Percentiles rank a stretch among this genome's conserved stretches.
These are phyloP conservation scores for Tiliacea aurago DNA, from an alignment of 2,888 invertebrate genomes.

Conservation along the genomic window DNA sequence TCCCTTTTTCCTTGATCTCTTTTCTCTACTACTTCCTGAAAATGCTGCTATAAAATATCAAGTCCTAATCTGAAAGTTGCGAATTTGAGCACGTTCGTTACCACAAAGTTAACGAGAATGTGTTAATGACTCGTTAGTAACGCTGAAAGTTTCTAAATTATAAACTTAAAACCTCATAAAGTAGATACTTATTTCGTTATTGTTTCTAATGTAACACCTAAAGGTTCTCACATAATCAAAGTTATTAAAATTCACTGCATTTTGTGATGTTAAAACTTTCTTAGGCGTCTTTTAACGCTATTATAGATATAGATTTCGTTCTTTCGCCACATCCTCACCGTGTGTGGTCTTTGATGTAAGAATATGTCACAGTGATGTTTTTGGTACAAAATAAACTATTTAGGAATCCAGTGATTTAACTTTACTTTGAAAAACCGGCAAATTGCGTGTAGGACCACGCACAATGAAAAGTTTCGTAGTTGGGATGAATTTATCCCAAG, in stretches of 20 bases:
- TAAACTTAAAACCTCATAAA: neutral
- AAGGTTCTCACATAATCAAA: neutral
- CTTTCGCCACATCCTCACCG: neutral
- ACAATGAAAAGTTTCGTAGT: no score
- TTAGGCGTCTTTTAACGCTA: neutral
- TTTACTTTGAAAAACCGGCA: neutral
- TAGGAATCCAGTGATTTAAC: neutral
- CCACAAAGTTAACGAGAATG: neutral
- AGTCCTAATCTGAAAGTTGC: conserved; percentile 9
- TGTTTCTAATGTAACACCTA: conserved; percentile 10
- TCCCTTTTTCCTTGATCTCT: no score
- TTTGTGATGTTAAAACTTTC: neutral
- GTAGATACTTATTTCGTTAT: neutral
- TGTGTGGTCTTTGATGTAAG: neutral
- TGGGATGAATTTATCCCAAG: no score
- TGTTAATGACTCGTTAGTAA: conserved; percentile 13
- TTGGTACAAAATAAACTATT: neutral
- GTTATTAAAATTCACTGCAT: neutral
- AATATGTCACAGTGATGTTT: neutral
- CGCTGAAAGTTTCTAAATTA: neutral
- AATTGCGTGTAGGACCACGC: no score
- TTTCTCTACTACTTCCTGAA: no score
- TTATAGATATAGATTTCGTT: neutral
- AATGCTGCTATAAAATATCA: neutral
- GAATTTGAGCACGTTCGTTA: neutral